phyloP scores from a whole-genome alignment of 2,797 vertebrate species.

The Rhynchonycteris naso region DNA sequence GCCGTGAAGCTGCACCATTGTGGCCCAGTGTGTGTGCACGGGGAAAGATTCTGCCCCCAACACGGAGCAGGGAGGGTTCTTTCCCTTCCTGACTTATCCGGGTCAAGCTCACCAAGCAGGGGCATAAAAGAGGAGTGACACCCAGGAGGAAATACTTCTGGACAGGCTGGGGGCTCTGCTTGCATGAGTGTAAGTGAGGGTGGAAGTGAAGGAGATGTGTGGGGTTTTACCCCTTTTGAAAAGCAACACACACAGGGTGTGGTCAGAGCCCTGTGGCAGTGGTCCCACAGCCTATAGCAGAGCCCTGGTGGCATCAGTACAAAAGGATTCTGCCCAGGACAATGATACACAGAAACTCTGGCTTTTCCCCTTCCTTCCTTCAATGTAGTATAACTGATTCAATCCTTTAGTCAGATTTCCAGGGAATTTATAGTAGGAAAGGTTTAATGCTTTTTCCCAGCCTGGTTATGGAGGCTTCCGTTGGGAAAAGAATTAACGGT shows the following conservation, averaged over 20 bases:
- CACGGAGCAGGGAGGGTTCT: background rate
- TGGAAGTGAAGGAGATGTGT: background rate
- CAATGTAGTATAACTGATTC: background rate
- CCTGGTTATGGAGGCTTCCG: background rate
- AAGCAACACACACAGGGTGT: background rate
- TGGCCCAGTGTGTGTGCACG: accelerated
- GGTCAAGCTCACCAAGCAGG: background rate
- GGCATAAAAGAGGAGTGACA: background rate
- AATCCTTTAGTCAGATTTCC: background rate
- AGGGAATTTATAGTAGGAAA: background rate
- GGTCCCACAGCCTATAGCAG: background rate
- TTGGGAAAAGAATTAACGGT: background rate
- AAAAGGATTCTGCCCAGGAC: background rate
- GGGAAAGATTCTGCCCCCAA: background rate
- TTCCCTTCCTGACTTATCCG: background rate
- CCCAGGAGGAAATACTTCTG: background rate
- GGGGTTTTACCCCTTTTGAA: background rate
- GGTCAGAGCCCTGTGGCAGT: background rate
- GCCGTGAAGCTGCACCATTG: background rate
- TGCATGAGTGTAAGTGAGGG: background rate
- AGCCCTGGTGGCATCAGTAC: background rate
- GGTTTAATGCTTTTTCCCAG: background rate
- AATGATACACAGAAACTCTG: background rate
- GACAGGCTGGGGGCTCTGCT: background rate
- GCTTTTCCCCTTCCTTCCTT: background rate